phyloP scores from a whole-genome alignment of 1,140 invertebrate genomes.

The Whitmania pigra region DNA sequence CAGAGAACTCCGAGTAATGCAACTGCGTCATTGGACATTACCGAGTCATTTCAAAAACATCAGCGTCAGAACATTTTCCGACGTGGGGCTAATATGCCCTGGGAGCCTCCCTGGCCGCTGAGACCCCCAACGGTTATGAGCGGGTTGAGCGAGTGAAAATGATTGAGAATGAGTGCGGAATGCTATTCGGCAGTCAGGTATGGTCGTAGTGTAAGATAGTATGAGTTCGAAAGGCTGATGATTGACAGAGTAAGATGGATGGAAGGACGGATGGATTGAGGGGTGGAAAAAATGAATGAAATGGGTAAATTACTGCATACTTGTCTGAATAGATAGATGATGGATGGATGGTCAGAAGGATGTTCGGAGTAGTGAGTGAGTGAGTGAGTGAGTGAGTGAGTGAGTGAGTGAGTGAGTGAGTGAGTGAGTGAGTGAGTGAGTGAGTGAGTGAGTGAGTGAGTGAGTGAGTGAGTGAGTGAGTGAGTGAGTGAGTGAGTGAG shows the following conservation, averaged over 20 bases:
- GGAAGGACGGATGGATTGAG: neutral
- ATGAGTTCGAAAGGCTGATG: neutral
- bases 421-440: neutral
- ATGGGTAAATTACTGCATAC: conserved; percentile 6
- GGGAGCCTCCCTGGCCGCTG: too few species aligned
- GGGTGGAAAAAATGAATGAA: neutral
- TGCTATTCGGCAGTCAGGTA: neutral
- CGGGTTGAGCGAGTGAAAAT: neutral
- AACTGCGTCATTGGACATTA: too few species aligned
- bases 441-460: neutral
- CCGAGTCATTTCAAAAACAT: too few species aligned
- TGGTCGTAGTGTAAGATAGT: neutral
- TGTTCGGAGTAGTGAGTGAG: neutral
- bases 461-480: neutral
- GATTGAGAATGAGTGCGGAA: conserved; percentile 5
- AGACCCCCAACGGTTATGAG: too few species aligned
- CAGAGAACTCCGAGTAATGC: too few species aligned
- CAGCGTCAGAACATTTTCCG: too few species aligned
- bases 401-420: neutral
- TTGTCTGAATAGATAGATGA: conserved; percentile 8
- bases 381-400: neutral
- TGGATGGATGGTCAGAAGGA: neutral
- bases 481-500: neutral
- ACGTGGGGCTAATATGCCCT: too few species aligned
- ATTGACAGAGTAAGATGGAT: conserved; percentile 11